Base-by-base conservation (phyloP, 2,888 invertebrate species). In the Lasius platythorax region DNA sequence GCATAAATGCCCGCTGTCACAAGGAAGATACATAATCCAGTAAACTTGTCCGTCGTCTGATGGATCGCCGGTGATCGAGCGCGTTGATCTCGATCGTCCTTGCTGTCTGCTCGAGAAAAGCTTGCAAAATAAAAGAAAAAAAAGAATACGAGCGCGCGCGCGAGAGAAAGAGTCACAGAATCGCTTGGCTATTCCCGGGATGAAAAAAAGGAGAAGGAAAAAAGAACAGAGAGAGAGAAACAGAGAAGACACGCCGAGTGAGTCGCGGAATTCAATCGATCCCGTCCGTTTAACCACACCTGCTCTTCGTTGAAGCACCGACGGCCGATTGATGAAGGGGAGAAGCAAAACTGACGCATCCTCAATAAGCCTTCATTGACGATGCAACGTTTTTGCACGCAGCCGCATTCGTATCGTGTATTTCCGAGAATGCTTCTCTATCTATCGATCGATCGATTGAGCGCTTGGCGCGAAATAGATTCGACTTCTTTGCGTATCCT, bases 311-410 rank as follows among this genome's bases (percentile, higher is more conserved):
- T 79, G 88, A 87, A 88, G 72, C 81, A 79, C 74, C 84, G 58
- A 68, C 85, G 74, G 84, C 67, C 85, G 84, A 90, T 90, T 85
- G 90, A 85, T 75, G 82, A 79, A 63, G 81, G 82, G 46, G 67
- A n/a, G 81, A 30, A 43, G 79, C 64, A 90, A 90, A 84, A 90
- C 86, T 85, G 73, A 79, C 83, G 89, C 86, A 90, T 90, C 86
- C 68, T 78, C 87, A 85, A 89, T 90, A 84, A 87, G 76, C 61
- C 61, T 86, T 87, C 87, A 90, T 89, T 85, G 90, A 78, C 84
- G 85, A 90, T 90, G 90, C 89, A 85, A 89, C 86, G 89, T 90
- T 90, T 90, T 90, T 90, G 88, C 89, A 87, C 88, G 86, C 86
- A 81, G 64, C 68, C 53, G 76, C 76, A 61, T 87, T 85, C 90